A percentile compares a stretch with the other conserved stretches of the same genome.
phyloP scores from a whole-genome alignment of 2,797 vertebrate species.

The Lagorchestes hirsutus region DNA sequence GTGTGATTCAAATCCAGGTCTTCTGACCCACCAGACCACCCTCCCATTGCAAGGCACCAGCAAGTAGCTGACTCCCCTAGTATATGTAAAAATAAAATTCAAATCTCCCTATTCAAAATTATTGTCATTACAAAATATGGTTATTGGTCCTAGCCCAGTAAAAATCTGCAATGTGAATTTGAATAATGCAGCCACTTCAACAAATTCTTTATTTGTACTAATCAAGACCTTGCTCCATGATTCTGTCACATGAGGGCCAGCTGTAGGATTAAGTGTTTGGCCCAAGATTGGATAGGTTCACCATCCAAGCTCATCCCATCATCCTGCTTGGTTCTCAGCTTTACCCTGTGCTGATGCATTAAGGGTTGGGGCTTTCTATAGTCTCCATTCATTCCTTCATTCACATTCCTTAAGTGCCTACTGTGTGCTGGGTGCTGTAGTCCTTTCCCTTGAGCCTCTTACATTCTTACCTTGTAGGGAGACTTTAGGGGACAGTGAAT shows the following conservation, averaged over 20 bases:
- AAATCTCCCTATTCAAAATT: not conserved
- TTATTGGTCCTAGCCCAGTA: not conserved
- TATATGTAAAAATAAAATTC: not conserved
- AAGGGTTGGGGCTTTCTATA: not conserved
- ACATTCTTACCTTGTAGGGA: not conserved
- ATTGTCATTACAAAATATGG: not conserved
- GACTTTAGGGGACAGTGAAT: not conserved
- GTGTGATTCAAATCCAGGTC: not conserved
- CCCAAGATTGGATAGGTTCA: not conserved
- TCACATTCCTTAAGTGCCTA: not conserved
- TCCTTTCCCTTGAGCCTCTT: not conserved
- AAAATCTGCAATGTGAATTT: not conserved
- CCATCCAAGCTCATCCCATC: not conserved
- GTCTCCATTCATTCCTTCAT: not conserved
- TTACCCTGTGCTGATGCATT: not conserved
- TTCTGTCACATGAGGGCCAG: not conserved
- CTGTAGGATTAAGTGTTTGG: not conserved
- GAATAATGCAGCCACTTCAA: not conserved
- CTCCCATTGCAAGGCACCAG: not conserved
- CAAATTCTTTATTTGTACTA: not conserved
- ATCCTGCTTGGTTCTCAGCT: not conserved
- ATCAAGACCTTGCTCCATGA: not conserved
- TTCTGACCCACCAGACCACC: not conserved
- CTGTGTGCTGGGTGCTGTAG: not conserved
- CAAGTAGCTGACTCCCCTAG: not conserved